Base-by-base conservation (phyloP, 2,113 vertebrate species). In the Gadus chalcogrammus region DNA sequence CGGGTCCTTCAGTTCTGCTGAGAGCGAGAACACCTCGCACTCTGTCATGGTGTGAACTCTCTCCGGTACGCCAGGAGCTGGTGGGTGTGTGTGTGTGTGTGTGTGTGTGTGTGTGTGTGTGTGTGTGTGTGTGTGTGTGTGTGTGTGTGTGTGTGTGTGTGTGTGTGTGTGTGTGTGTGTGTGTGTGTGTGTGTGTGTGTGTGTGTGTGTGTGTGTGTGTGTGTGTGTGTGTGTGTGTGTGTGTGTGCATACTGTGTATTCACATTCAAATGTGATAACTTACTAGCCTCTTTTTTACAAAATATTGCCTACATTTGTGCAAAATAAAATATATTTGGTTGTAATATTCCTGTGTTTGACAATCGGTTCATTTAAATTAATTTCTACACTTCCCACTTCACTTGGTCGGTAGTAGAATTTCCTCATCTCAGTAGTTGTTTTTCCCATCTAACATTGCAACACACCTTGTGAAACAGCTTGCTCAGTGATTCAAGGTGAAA, bases 11-110 rank as follows among this genome's bases (percentile, higher is more conserved):
- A 90, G 88, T 64, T 91, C 90, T 27, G 81, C 73, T 42, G 92
- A 92, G 0, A 93, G 89, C 24, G 92, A 93, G 65, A 88, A 91
- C 77, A 92, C 91, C 1, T 87, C 87, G 0, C 88, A 82, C 64
- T 93, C 91, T 67, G 91, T 91, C 67, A 88, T 93, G 86, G 81
- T 80, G 58, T 91, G 71, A 88, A 15, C 52, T 3, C 59, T 3
- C 59, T 18, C 42, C 42, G 65, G 28, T 0, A 27, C 12, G 42
- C 27, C 15, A 27, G 15, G 35, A 17, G 59, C 15, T 27, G 9
- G 67, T 18, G 53, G 13, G 56, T 38, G 53, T 61, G 28, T 15
- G 31, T 48, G 59, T 42, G 59, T 8, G 58, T 38, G 56, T 28
- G 20, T 61, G 60, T 61, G 55, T 56, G 55, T 56, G 55, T 56